Evolutionary conservation across 2,888 invertebrate species (phyloP).

Genomic region (Dioctria rufipes): DNA sequence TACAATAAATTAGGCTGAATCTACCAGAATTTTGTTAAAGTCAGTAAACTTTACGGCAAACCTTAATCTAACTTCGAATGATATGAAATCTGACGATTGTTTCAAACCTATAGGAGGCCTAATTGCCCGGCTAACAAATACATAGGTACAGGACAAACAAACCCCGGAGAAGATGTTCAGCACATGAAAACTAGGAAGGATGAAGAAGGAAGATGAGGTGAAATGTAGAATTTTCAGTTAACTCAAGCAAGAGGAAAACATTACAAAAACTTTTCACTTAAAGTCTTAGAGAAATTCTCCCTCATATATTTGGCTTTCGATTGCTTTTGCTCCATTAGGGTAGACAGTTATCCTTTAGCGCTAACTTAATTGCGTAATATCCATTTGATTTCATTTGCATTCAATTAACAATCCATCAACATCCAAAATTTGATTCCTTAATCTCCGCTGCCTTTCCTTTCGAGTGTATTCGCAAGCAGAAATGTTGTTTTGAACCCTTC

Average conservation of each 20-base stretch:
- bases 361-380: constrained; percentile 60
- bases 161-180: too few relatives aligned
- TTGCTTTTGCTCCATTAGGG: constrained; percentile 59
- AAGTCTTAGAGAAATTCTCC: constrained; percentile 58
- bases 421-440: constrained; percentile 62
- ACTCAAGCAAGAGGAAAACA: constrained; percentile 17
- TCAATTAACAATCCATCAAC: constrained; percentile 65
- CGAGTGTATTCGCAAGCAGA: constrained; percentile 31
- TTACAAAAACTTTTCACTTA: constrained; percentile 57
- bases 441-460: constrained; percentile 57
- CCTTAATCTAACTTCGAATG: too few relatives aligned
- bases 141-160: too few relatives aligned
- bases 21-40: too few relatives aligned
- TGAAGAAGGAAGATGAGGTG: too few relatives aligned
- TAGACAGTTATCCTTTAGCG: constrained; percentile 59
- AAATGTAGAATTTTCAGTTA: too few relatives aligned
- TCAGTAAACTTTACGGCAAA: too few relatives aligned
- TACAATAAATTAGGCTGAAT: too few relatives aligned
- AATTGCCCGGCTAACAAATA: too few relatives aligned
- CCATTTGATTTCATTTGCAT: constrained; percentile 64
- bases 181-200: too few relatives aligned
- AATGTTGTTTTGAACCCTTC: constrained; percentile 33
- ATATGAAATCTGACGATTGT: too few relatives aligned
- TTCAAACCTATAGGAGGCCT: too few relatives aligned
- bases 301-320: constrained; percentile 59